Base-by-base conservation (phyloP, 2,888 invertebrate genomes). In the Dicyrtomina minuta region DNA sequence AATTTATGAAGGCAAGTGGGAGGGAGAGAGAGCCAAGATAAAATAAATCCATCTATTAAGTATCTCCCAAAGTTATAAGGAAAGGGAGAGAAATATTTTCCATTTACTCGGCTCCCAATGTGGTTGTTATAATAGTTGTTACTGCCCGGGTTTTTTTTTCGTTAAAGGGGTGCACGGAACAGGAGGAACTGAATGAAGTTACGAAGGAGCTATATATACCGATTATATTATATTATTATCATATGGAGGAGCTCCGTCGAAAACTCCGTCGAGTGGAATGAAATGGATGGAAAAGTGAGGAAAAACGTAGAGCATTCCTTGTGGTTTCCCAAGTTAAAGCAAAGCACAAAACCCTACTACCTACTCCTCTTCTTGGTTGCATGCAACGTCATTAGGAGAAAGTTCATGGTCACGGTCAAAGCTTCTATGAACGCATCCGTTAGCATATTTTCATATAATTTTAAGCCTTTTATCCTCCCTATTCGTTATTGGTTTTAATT, bases 41-140 rank as follows among this genome's bases (percentile, higher is more conserved):
- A 72, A 72, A 72, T 72, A 72, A 72, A 72, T 72, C 72, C 72
- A 72, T 72, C 72, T 64, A 72, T 72, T 72, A 72, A 56, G 67
- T n/a, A 49, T 65, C 64, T 65, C 33, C 33, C 17, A 44, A 26
- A 39, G 24, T 27, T 41, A 12, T 5, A 22, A 39, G 15, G 39
- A 20, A 20, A 53, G 53, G 64, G 64, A 64, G 24, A 20, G n/a
- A 65, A 55, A 41, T 41, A 20, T 58, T 58, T n/a, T 41, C 53
- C 64, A 49, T 64, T 64, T 64, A 44, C 61, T 58, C 24, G 17
- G 39, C 27, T 51, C 17, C 61, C 44, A 24, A 27, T 27, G 64
- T 51, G 17, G 24, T 51, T 62, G 22, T 46, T 27, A 46, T 44
- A 61, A 41, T 24, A 46, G 56, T 56, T 56, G 56, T 56, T 56